Evolutionary conservation across 2,888 invertebrate species (phyloP), one percentile per base, ranked within the genome.

Genomic region (Dendrolimus pini): DNA sequence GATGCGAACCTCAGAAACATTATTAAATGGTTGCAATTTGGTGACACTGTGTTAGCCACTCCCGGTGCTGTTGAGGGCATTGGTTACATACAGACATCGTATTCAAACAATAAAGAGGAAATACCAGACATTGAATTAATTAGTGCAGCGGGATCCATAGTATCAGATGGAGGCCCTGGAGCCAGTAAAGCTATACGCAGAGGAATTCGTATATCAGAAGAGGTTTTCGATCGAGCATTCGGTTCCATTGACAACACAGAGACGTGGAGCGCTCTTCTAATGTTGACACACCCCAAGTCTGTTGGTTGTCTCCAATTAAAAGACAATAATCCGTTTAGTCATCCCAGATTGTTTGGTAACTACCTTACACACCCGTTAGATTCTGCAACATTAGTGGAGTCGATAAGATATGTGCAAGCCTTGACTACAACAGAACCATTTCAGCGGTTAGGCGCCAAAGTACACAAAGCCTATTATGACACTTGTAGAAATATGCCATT

Each of bases 271-370:
- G 81, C 93, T 12, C 91, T 95, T 58, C 93, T 95, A 0, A 94
- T 96, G 85, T 82, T 96, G 41, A 91, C 96, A 56, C 93, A 95
- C 72, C 96, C 96, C 0, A 93, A 94, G 74, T 96, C 96, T 10
- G 85, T 91, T 14, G 96, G 96, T 0, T 89, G 92, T 6, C 69
- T 96, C 0, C 92, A 91, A 74, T 86, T 98, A 12, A 93, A 92
- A 68, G 93, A 94, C 53, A 93, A 87, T 41, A 93, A 97, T 83
- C 96, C 97, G 0, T 92, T 93, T 54, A 93, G 94, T 52, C 93
- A 94, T 67, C 97, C 97, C 0, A 83, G 93, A 12, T 93, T 97
- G 67, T 93, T 95, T 67, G 94, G 96, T 0, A 96, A 97, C 69
- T 97, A 97, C 76, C 92, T 97, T 60, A 91, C 92, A 0, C 92